phyloP scores from a whole-genome alignment of 2,113 vertebrate genomes.

The Ochotona curzoniae region DNA sequence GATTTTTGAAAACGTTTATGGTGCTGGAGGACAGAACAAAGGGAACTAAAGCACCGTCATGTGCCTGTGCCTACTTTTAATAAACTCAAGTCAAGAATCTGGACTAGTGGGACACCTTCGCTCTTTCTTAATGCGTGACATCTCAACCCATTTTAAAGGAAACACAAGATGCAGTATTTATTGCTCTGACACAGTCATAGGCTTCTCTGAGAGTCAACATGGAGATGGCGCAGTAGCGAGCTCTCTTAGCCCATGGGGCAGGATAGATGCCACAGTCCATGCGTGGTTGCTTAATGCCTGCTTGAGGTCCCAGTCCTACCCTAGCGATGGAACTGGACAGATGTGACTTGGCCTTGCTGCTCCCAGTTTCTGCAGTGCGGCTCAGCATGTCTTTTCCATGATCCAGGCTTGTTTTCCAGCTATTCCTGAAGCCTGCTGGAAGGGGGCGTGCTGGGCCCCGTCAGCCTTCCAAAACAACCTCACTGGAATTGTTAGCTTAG shows the following conservation, averaged over 20 bases:
- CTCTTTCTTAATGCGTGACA: background rate
- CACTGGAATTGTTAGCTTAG: background rate
- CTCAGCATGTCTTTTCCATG: background rate
- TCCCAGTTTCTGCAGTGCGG: background rate
- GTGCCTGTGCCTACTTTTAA: background rate
- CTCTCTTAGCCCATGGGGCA: background rate
- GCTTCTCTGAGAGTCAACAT: background rate
- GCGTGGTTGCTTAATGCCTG: background rate
- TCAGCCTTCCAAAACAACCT: background rate
- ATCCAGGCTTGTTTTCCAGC: background rate
- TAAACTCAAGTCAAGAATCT: slow-evolving; percentile 15
- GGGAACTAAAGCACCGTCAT: slow-evolving; percentile 40
- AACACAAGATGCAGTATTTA: background rate
- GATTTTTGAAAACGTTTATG: slow-evolving; percentile 79
- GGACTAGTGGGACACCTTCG: background rate
- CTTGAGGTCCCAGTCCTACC: background rate
- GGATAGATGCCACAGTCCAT: no score
- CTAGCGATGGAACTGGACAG: background rate
- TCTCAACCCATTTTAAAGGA: background rate
- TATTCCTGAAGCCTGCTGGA: background rate
- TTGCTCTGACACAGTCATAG: no score
- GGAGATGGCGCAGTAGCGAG: background rate
- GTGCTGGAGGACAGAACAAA: slow-evolving; percentile 67
- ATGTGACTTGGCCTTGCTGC: background rate
- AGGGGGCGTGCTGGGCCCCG: no score